Evolutionary conservation across 2,888 invertebrate species (phyloP).

Genomic region (Ectropis crepuscularia): DNA sequence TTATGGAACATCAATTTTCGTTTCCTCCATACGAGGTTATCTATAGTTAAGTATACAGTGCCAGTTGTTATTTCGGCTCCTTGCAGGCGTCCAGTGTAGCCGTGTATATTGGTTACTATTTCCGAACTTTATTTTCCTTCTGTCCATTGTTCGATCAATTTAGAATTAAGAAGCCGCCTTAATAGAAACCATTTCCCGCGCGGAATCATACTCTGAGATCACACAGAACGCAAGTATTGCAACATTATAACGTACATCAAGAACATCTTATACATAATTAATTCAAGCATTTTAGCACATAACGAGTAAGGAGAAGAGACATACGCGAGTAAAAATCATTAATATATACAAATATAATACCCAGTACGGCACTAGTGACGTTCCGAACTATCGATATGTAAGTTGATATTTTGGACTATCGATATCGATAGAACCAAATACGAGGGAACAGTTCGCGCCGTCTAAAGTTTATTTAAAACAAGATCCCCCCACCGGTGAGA

Average conservation of each 20-base stretch:
- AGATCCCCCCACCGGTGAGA: conserved; percentile 5
- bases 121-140: not conserved
- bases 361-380: conserved; percentile 25
- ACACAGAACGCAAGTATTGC: conserved; percentile 19
- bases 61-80: no score
- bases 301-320: conserved; percentile 17
- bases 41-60: no score
- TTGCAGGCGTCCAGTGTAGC: no score
- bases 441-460: not conserved
- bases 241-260: conserved; percentile 10
- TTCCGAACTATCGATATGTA: conserved; percentile 47
- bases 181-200: conserved; percentile 21
- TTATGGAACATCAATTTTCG: no score
- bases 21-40: no score
- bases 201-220: conserved; percentile 40
- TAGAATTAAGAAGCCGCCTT: conserved; percentile 12
- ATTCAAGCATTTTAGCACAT: conserved; percentile 9
- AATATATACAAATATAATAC: not conserved
- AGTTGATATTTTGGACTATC: conserved; percentile 49
- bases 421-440: conserved; percentile 40
- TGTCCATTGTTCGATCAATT: conserved; percentile 3
- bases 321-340: conserved; percentile 18
- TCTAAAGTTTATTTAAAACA: conserved; percentile 1
- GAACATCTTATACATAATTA: conserved; percentile 6
- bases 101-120: no score